These are phyloP conservation scores for Cladopsammia gracilis DNA, from an alignment of 64 coral and sea anemone species.

Conservation along the genomic window DNA sequence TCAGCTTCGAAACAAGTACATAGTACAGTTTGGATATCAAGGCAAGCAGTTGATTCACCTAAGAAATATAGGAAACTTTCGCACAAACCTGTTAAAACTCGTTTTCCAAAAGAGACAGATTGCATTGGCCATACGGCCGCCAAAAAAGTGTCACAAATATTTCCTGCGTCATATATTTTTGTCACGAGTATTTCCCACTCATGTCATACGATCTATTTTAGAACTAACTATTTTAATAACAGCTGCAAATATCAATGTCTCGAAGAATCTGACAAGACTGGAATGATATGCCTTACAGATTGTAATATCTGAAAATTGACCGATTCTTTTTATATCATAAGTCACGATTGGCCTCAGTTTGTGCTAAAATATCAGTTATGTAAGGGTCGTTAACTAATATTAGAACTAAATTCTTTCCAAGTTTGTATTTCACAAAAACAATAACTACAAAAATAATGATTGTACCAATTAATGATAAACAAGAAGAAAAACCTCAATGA, in stretches of 20 bases:
- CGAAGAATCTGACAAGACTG: not conserved
- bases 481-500: too few relatives aligned
- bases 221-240: not conserved
- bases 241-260: not conserved
- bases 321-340: constrained; percentile 15
- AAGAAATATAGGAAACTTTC: too few relatives aligned
- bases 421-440: not conserved
- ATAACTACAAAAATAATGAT: too few relatives aligned
- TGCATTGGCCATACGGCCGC: too few relatives aligned
- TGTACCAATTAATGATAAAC: too few relatives aligned
- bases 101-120: too few relatives aligned
- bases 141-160: too few relatives aligned
- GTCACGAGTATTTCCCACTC: not conserved
- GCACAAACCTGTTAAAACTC: too few relatives aligned
- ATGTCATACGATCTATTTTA: not conserved
- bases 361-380: not conserved
- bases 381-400: not conserved
- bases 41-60: too few relatives aligned
- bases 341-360: not conserved
- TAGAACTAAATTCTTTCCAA: not conserved
- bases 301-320: not conserved
- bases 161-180: not conserved
- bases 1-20: too few relatives aligned
- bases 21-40: too few relatives aligned
- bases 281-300: not conserved